Evolutionary conservation across 2,113 vertebrate species (phyloP).

Genomic region (Bubo scandiacus): DNA sequence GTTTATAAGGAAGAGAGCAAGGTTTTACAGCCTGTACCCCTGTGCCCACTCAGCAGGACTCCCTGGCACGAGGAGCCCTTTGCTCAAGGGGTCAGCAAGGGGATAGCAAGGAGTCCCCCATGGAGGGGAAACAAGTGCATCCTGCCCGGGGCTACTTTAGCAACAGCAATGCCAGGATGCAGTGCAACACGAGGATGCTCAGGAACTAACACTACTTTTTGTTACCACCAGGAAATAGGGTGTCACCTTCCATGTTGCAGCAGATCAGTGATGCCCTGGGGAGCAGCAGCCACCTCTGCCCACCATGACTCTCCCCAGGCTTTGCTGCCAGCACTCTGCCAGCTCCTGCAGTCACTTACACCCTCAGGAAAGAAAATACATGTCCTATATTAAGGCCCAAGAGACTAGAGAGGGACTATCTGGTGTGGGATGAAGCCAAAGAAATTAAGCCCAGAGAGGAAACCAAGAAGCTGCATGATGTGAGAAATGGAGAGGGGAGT

Average conservation of each 20-base stretch:
- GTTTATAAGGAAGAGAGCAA: background rate
- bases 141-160: background rate
- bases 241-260: background rate
- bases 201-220: fast-evolving
- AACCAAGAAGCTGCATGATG: background rate
- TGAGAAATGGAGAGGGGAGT: background rate
- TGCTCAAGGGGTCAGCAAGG: too few species aligned
- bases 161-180: background rate
- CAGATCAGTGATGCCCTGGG: background rate
- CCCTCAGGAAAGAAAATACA: background rate
- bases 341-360: too few species aligned
- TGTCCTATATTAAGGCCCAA: background rate
- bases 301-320: background rate
- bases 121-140: background rate
- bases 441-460: background rate
- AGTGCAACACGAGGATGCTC: fast-evolving
- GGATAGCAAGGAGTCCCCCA: background rate
- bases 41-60: background rate
- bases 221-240: fast-evolving
- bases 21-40: background rate
- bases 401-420: background rate
- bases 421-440: background rate
- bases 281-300: background rate
- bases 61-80: fast-evolving
- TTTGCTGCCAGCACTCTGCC: background rate